phyloP scores from a whole-genome alignment of 2,113 vertebrate genomes.

The Oenanthe oenanthe region DNA sequence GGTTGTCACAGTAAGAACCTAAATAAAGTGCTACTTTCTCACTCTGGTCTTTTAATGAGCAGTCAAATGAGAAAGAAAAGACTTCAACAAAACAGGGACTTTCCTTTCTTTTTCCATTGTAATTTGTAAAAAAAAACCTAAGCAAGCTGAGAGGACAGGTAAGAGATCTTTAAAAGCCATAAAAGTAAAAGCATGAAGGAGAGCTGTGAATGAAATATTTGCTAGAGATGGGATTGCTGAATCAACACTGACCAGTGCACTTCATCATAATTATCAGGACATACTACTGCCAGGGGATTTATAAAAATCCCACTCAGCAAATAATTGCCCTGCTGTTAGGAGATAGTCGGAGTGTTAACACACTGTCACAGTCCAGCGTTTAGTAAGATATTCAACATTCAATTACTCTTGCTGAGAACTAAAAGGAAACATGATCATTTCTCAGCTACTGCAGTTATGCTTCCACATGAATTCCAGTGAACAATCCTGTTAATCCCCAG shows the following conservation, averaged over 20 bases:
- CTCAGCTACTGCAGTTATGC: conserved; percentile 67
- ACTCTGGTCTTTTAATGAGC: background rate
- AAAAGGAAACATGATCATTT: conserved; percentile 76
- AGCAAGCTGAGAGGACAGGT: background rate
- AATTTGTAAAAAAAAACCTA: conserved; percentile 15
- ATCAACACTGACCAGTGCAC: conserved; percentile 90
- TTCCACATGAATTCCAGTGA: conserved; percentile 61
- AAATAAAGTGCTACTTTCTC: background rate
- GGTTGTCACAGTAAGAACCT: background rate
- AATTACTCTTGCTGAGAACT: conserved; percentile 79
- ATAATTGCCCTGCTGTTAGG: conserved; percentile 83
- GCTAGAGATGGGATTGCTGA: conserved; percentile 79
- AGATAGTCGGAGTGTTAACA: conserved; percentile 80
- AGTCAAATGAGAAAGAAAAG: background rate
- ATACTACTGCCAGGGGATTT: conserved; percentile 82
- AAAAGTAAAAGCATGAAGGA: conserved; percentile 75
- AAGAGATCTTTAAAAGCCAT: conserved; percentile 61
- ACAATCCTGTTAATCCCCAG: conserved; percentile 55
- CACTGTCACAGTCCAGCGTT: conserved; percentile 77
- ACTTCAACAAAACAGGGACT: background rate
- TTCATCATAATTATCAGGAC: conserved; percentile 93
- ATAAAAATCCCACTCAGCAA: conserved; percentile 85
- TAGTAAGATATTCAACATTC: conserved; percentile 82
- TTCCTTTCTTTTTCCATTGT: background rate
- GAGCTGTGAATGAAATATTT: conserved; percentile 78